Conservation (phyloP, 2,113 vertebrate genomes). For the Urocitellus parryii region DNA sequence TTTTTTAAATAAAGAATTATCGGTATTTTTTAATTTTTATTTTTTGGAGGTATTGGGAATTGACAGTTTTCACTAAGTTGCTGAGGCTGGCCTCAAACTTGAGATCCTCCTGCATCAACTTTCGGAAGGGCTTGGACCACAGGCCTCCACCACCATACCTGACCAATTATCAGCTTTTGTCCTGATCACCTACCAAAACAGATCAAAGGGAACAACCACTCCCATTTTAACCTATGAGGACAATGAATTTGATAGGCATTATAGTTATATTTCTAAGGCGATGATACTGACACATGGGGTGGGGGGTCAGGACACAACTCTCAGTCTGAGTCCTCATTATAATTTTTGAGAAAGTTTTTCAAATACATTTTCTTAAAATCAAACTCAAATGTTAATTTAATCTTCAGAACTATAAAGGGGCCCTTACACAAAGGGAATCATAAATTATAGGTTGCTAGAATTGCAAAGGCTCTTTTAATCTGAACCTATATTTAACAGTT, state of each 20-base stretch:
- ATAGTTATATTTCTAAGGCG: background rate
- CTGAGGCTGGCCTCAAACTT: no score
- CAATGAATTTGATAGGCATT: conserved; percentile 22
- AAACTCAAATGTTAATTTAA: conserved; percentile 51
- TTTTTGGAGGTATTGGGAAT: no score
- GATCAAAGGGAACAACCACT: background rate
- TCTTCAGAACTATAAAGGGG: background rate
- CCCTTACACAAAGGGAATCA: background rate
- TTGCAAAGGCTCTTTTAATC: background rate
- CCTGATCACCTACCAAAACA: background rate
- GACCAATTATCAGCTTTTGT: conserved; percentile 6
- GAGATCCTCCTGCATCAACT: no score
- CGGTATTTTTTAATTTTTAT: no score
- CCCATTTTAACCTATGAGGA: conserved; percentile 17
- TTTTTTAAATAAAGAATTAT: background rate
- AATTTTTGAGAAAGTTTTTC: background rate
- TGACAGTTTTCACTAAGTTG: no score
- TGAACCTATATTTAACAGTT: background rate
- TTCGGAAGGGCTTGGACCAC: no score
- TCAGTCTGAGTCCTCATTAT: background rate
- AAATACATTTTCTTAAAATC: conserved; percentile 37
- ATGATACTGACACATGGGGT: background rate
- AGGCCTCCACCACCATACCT: no score
- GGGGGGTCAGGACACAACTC: background rate
- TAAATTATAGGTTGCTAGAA: background rate